Percentiles rank a stretch among this genome's conserved stretches.
Conservation (phyloP, 2,888 invertebrate genomes). For the Tromatobia lineatoria region DNA sequence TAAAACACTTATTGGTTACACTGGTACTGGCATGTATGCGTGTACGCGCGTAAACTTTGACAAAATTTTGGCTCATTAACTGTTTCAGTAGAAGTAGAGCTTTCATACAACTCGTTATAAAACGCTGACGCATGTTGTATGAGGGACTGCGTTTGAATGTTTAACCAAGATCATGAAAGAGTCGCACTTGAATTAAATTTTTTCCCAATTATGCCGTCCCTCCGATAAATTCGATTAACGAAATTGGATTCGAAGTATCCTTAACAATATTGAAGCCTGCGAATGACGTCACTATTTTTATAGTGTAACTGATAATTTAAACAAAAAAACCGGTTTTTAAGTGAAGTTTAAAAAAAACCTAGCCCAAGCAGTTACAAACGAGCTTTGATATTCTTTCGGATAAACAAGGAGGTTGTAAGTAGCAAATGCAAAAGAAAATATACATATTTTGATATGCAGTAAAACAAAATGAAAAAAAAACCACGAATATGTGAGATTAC, state of each 20-base stretch:
- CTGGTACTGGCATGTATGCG: conserved; percentile 1
- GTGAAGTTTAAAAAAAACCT: too few species aligned
- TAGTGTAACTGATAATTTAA: too few species aligned
- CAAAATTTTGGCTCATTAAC: conserved; percentile 9
- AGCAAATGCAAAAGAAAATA: too few species aligned
- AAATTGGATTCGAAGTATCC: neutral
- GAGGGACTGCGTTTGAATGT: neutral
- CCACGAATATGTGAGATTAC: too few species aligned
- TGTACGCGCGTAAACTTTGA: conserved; percentile 18
- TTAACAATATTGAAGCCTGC: neutral
- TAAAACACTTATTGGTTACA: conserved; percentile 37
- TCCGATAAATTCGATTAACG: neutral
- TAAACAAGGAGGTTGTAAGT: too few species aligned
- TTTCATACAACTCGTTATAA: conserved; percentile 14
- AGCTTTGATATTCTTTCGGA: too few species aligned
- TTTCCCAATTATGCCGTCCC: neutral
- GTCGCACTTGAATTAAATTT: neutral
- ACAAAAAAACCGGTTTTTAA: too few species aligned
- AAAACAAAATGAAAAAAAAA: too few species aligned
- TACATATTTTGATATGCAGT: too few species aligned
- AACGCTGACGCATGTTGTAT: conserved; percentile 3
- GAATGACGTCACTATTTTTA: too few species aligned
- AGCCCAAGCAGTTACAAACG: too few species aligned
- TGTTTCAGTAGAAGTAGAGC: neutral
- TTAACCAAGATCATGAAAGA: neutral